Base-by-base conservation (phyloP, 2,888 invertebrate species). In the Microctonus aethiopoides region DNA sequence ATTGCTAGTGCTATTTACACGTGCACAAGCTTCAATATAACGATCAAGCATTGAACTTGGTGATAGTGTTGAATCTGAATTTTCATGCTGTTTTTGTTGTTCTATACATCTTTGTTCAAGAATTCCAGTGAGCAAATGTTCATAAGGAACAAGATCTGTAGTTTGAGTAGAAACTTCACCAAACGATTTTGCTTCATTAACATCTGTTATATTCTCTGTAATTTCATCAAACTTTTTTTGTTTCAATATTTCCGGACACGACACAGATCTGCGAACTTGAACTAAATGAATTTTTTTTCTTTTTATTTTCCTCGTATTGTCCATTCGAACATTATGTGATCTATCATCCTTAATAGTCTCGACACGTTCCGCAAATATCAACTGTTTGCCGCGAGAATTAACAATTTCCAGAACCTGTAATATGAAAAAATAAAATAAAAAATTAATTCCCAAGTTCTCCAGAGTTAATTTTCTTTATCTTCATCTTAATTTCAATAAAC, bases 81-180 rank as follows among this genome's bases (percentile, higher is more conserved):
- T 81, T 76, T 76, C 74, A 74, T 68, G 74, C 59, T 63, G 67
- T 34, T 69, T 72, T 36, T 75, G 74, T 66, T 71, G 76, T 22
- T 82, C 80, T 54, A 32, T 13, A 87, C 86, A 69, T 81, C 77
- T 86, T 41, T 72, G 77, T 10, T 68, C 73, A 22, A 78, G 74
- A 76, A 93, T 90, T 75, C 92, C 92, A n/a, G 92, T 88, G 74
- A 95, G 89, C 65, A 94, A 87, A 83, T 92, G 91, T 83, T 95
- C 95, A 83, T 95, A 94, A 62, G 92, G 92, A 89, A 92, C 91
- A 76, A 90, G 86, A 81, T 92, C 91, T 64, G 91, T 89, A 11
- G 95, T 95, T 86, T 95, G 95, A 0, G 92, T 91, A 34, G 46
- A 46, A 7, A n/a, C 46, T 16, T 46, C 46, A 7, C 16, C n/a